Evolutionary conservation across 1,140 invertebrate species (phyloP).

Genomic region (Gonatopus flavifemur): DNA sequence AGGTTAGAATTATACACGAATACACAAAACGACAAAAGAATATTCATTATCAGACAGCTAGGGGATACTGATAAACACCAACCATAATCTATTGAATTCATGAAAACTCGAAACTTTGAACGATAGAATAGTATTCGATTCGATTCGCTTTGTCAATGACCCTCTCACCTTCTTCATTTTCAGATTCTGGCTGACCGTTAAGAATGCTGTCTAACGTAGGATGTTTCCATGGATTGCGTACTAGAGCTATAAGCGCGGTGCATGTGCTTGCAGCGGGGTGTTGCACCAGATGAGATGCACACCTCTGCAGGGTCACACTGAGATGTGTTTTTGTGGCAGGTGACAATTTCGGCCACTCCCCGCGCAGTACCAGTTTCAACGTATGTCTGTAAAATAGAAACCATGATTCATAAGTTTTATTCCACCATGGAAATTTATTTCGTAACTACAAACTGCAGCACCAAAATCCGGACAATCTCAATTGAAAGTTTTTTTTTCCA

Average conservation of each 20-base stretch:
- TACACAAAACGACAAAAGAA: too few relatives aligned
- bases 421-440: too few relatives aligned
- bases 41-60: too few relatives aligned
- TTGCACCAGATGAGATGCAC: constrained; percentile 48
- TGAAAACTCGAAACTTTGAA: too few relatives aligned
- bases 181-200: constrained; percentile 51
- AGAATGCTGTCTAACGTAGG: constrained; percentile 55
- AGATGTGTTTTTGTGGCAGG: constrained; percentile 59
- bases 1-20: too few relatives aligned
- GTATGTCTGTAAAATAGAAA: constrained; percentile 59
- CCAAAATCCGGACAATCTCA: too few relatives aligned
- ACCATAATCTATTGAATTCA: too few relatives aligned
- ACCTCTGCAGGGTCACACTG: constrained; percentile 58
- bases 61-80: too few relatives aligned
- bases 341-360: constrained; percentile 60
- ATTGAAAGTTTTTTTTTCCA: too few relatives aligned
- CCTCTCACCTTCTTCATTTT: constrained; percentile 50
- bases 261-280: constrained; percentile 53
- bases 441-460: too few relatives aligned
- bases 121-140: not conserved
- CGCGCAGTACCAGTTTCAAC: constrained; percentile 59
- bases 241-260: constrained; percentile 52
- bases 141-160: constrained; percentile 1
- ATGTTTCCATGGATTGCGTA: constrained; percentile 59
- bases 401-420: too few relatives aligned